Conservation (phyloP, 1,140 invertebrate species). For the Diorhabda sublineata region DNA sequence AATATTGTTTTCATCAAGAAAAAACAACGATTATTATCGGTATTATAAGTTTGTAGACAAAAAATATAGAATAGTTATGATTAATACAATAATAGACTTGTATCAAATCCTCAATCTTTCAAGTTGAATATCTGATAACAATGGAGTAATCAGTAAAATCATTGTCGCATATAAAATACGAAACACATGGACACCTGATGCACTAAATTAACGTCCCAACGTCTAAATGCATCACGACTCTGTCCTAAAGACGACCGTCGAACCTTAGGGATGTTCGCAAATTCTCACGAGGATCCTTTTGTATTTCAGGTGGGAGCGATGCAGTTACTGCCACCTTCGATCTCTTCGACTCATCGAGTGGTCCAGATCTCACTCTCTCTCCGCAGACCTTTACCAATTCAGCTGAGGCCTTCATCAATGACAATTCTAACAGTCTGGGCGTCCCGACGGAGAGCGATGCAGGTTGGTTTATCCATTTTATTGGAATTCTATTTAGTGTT, state of each 20-base stretch:
- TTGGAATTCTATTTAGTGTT: too few species aligned
- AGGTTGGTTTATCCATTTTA: constrained; percentile 34
- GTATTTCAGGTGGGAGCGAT: constrained; percentile 40
- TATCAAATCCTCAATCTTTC: too few species aligned
- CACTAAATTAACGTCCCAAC: not conserved
- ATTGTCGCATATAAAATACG: too few species aligned
- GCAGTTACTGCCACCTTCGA: constrained; percentile 60
- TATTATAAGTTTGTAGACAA: too few species aligned
- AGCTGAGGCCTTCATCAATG: constrained; percentile 64
- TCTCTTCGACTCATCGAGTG: constrained; percentile 67
- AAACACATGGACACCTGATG: not conserved
- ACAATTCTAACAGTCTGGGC: constrained; percentile 64
- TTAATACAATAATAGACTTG: too few species aligned
- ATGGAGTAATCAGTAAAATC: too few species aligned
- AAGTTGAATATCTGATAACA: too few species aligned
- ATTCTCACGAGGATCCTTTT: constrained; percentile 15
- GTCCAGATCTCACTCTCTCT: constrained; percentile 65
- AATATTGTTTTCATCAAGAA: too few species aligned
- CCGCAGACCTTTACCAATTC: constrained; percentile 65
- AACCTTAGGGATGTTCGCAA: not conserved
- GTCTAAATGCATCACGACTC: not conserved
- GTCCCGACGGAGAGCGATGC: constrained; percentile 44
- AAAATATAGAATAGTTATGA: too few species aligned
- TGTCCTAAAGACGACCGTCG: not conserved
- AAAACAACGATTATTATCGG: too few species aligned